These are phyloP conservation scores for Haliclystus octoradiatus DNA, from an alignment of 30 jellyfish, hydroid and myxozoan genomes.

Conservation along the genomic window DNA sequence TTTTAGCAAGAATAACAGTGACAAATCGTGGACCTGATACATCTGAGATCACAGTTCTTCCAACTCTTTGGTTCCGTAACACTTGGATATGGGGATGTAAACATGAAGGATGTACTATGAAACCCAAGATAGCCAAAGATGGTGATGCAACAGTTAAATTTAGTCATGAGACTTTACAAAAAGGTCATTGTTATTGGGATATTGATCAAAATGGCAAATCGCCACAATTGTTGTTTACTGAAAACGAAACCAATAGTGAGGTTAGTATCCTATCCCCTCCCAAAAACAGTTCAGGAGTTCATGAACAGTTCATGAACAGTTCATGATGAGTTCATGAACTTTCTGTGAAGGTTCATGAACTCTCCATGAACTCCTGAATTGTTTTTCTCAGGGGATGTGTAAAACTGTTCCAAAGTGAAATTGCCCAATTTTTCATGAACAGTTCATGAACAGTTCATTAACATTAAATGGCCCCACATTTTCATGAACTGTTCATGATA, in stretches of 20 bases:
- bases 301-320: too few relatives aligned
- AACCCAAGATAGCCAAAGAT: conserved; percentile 51
- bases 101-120: conserved; percentile 91
- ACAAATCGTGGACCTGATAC: conserved; percentile 73
- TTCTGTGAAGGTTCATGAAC: too few relatives aligned
- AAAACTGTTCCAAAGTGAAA: too few relatives aligned
- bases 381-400: too few relatives aligned
- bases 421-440: too few relatives aligned
- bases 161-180: conserved; percentile 60
- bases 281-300: too few relatives aligned
- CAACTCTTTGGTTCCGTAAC: conserved; percentile 85
- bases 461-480: too few relatives aligned
- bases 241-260: conserved; percentile 68
- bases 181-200: conserved; percentile 58
- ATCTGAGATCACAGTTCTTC: conserved; percentile 59
- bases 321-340: too few relatives aligned
- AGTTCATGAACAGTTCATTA: too few relatives aligned
- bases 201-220: conserved; percentile 46
- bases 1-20: conserved; percentile 63
- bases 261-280: too few relatives aligned
- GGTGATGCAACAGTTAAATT: conserved; percentile 46
- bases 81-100: conserved; percentile 97
- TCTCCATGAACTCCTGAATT: too few relatives aligned
- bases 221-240: conserved; percentile 80
- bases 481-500: too few relatives aligned